Evolutionary conservation across 2,113 vertebrate species (phyloP).

Genomic region (Psilopogon haemacephalus): DNA sequence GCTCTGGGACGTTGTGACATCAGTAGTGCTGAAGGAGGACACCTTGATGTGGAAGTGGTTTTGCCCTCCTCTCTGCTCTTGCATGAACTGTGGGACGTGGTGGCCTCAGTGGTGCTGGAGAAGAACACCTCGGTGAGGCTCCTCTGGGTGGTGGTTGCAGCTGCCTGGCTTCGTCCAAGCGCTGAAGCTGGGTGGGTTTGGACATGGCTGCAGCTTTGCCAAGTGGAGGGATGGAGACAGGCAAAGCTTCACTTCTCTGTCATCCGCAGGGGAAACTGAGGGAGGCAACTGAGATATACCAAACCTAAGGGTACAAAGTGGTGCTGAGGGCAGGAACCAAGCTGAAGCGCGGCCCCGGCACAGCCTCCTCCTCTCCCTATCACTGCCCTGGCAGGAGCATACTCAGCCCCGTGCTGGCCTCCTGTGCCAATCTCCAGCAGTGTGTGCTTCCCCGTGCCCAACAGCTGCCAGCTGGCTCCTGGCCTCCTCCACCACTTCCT

Average conservation of each 20-base stretch:
- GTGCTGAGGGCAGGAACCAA: background rate
- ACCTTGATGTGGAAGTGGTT: background rate
- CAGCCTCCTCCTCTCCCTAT: background rate
- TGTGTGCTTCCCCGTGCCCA: fast-evolving
- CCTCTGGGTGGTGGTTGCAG: background rate
- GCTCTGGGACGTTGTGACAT: background rate
- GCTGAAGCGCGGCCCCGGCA: background rate
- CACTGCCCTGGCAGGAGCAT: background rate
- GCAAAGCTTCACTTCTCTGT: fast-evolving
- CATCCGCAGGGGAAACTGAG: background rate
- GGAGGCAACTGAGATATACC: background rate
- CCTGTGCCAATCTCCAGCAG: fast-evolving
- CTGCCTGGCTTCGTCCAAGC: background rate
- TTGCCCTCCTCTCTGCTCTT: background rate
- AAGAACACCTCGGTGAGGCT: background rate
- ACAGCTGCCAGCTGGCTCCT: background rate
- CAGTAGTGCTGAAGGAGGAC: fast-evolving
- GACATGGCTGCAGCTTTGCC: background rate
- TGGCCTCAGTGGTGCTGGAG: background rate
- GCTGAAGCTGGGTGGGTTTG: fast-evolving
- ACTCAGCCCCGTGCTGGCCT: background rate
- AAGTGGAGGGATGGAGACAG: fast-evolving
- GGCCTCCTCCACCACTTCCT: background rate
- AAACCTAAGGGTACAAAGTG: background rate
- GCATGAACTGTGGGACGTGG: fast-evolving